phyloP scores from a whole-genome alignment of 37 sponge, comb jelly and placozoan species.

The Diacarnus erythraeanus region DNA sequence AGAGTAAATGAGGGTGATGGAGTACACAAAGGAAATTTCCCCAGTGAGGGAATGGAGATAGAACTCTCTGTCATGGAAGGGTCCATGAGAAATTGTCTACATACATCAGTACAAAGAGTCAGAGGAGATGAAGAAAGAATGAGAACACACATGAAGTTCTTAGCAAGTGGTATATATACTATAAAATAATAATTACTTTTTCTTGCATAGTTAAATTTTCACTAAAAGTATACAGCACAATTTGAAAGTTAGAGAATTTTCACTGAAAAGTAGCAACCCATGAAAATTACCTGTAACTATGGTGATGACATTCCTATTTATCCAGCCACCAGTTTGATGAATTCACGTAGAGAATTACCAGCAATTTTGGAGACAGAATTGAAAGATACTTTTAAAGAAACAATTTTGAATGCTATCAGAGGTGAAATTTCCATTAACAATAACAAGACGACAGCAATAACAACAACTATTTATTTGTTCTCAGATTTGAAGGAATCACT shows the following conservation, averaged over 20 bases:
- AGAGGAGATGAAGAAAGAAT: background rate
- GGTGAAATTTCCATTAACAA: slow-evolving; percentile 21
- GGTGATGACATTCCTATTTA: too few species aligned
- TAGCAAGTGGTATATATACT: background rate
- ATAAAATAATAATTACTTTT: background rate
- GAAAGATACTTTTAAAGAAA: slow-evolving; percentile 20
- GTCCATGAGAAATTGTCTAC: slow-evolving; percentile 4
- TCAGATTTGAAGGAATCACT: background rate
- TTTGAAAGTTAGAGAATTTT: too few species aligned
- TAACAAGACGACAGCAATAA: background rate
- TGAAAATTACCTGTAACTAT: too few species aligned
- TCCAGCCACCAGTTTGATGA: too few species aligned
- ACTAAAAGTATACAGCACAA: slow-evolving; percentile 3
- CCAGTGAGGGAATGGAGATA: background rate
- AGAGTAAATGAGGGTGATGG: too few species aligned
- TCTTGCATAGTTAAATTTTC: slow-evolving; percentile 20
- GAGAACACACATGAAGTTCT: background rate
- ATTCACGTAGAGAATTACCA: too few species aligned
- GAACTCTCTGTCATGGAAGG: background rate
- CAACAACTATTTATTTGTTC: background rate
- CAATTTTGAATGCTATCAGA: slow-evolving; percentile 18
- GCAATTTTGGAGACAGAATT: slow-evolving; percentile 18
- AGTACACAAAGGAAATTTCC: too few species aligned
- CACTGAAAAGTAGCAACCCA: too few species aligned
- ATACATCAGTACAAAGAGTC: slow-evolving; percentile 32